These are phyloP conservation scores for Corydoras sp. DNA, from an alignment of 2,113 vertebrate genomes.

Conservation along the genomic window DNA sequence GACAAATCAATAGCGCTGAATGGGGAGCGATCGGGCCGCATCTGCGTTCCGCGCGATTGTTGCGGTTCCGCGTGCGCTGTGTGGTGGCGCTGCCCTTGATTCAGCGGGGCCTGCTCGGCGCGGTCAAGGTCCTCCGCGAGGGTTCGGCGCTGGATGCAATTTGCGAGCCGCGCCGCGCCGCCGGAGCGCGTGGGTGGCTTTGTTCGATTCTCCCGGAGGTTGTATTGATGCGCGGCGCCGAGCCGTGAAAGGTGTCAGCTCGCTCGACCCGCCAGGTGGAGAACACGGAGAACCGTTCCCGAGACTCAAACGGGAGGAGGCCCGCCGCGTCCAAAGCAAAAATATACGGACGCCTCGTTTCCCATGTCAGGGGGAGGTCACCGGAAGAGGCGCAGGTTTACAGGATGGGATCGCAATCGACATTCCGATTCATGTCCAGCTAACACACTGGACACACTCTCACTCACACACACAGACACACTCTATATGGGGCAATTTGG, in stretches of 20 bases:
- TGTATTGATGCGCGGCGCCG: constrained; percentile 16
- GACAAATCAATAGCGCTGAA: constrained; percentile 30
- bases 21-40: constrained; percentile 8
- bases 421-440: no score
- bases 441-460: no score
- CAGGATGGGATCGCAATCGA: no score
- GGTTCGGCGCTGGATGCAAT: constrained; percentile 40
- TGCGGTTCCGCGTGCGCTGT: not conserved
- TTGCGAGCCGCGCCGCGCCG: constrained; percentile 22
- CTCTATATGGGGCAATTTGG: no score
- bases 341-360: no score
- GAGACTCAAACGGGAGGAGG: no score
- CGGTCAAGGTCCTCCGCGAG: constrained; percentile 37
- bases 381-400: no score
- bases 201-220: constrained; percentile 31
- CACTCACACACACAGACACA: no score
- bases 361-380: no score
- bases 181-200: constrained; percentile 38
- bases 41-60: constrained; percentile 10
- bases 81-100: constrained; percentile 15
- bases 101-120: constrained; percentile 16
- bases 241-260: constrained; percentile 30
- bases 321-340: no score
- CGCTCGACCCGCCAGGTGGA: constrained; percentile 5
- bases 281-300: constrained; percentile 13